These are phyloP conservation scores for Ictalurus furcatus DNA, from an alignment of 2,113 vertebrate species.

Conservation along the genomic window DNA sequence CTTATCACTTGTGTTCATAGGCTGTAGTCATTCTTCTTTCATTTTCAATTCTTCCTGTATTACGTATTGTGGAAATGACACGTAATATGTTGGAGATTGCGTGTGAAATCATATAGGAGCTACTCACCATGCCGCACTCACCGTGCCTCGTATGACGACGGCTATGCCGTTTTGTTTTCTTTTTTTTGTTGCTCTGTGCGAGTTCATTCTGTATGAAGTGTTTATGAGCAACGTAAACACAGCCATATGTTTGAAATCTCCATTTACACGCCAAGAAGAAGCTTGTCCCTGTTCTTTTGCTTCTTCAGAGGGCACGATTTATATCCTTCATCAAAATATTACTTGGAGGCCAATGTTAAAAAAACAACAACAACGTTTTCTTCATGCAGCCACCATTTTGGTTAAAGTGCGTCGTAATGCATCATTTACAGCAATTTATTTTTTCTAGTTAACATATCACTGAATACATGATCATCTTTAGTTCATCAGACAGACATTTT, in stretches of 20 bases:
- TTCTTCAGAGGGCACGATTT: background rate
- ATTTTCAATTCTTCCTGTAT: background rate
- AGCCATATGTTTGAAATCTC: background rate
- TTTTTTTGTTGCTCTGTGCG: background rate
- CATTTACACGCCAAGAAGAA: background rate
- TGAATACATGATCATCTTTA: background rate
- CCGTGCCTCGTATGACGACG: background rate
- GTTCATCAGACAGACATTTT: background rate
- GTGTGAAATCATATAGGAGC: background rate
- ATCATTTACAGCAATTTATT: background rate
- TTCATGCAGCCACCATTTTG: too few species aligned
- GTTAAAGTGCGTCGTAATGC: background rate
- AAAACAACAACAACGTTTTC: too few species aligned
- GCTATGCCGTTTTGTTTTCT: background rate
- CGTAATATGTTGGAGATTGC: background rate
- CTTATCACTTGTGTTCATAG: background rate
- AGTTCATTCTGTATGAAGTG: background rate
- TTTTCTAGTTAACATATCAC: background rate
- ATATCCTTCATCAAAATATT: background rate
- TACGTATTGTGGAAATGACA: background rate
- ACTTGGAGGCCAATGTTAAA: too few species aligned
- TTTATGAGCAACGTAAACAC: background rate
- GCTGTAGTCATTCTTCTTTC: slow-evolving; percentile 12
- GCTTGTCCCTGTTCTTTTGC: background rate
- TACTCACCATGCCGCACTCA: background rate